These are phyloP conservation scores for Sandelia bainsii DNA, from an alignment of 2,797 vertebrate species.

Conservation along the genomic window DNA sequence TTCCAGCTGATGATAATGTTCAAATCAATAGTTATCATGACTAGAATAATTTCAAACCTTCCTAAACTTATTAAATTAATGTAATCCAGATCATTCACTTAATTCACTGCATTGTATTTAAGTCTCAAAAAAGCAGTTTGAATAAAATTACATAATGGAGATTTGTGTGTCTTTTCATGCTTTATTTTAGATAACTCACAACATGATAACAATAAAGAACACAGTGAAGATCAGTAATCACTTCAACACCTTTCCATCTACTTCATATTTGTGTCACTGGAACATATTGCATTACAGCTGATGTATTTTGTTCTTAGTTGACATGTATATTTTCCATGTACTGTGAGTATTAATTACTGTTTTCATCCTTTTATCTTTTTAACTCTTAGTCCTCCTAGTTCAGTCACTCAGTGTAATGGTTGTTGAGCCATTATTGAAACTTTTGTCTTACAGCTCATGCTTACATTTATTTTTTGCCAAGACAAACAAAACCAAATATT, in stretches of 20 bases:
- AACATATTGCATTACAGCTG: too few species aligned
- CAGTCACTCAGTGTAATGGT: too few species aligned
- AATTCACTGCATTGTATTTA: neutral
- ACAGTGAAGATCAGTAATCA: too few species aligned
- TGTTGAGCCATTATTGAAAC: neutral
- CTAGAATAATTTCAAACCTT: neutral
- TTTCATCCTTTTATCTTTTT: neutral
- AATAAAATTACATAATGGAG: conserved; percentile 15
- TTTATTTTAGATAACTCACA: too few species aligned
- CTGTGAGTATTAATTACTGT: too few species aligned
- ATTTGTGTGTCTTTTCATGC: neutral
- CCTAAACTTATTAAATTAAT: neutral
- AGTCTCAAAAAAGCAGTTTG: neutral
- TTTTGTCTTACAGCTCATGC: neutral
- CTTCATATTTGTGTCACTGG: too few species aligned
- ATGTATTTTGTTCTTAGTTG: too few species aligned
- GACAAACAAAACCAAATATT: conserved; percentile 33
- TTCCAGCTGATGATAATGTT: neutral
- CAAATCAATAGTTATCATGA: neutral
- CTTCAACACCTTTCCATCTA: too few species aligned
- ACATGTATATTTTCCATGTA: too few species aligned
- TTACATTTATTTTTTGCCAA: conserved; percentile 42
- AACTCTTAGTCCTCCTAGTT: neutral
- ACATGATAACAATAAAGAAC: too few species aligned
- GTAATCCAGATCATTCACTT: neutral